phyloP scores from a whole-genome alignment of 2,797 vertebrate species.

The Mormyrus proboscirostris region DNA sequence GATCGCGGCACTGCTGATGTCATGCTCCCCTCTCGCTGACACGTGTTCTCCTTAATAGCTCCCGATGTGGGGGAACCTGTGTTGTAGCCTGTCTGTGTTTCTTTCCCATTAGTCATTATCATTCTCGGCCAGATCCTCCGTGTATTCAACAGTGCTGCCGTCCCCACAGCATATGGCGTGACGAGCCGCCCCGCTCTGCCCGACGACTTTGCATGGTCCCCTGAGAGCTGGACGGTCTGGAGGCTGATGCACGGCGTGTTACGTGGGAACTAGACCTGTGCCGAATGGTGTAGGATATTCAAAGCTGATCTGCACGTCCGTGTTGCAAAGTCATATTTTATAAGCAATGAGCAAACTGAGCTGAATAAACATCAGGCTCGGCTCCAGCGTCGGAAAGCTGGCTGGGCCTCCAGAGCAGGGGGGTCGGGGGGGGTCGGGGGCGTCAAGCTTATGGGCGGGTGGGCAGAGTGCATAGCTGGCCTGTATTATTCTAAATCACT shows the following conservation, averaged over 20 bases:
- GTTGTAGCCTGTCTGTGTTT: neutral
- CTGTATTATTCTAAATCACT: neutral
- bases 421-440: neutral
- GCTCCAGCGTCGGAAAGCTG: neutral
- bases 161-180: neutral
- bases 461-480: neutral
- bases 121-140: neutral
- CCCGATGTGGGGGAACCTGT: neutral
- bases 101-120: slow-evolving; percentile 3
- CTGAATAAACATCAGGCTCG: neutral
- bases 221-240: neutral
- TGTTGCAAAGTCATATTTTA: neutral
- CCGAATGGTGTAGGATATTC: neutral
- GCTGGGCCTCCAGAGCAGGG: neutral
- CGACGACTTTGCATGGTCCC: neutral
- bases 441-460: neutral
- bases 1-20: neutral
- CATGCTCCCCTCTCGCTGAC: neutral
- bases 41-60: neutral
- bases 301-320: neutral
- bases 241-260: neutral
- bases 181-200: neutral
- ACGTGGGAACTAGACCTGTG: neutral
- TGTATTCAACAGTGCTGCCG: neutral
- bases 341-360: neutral